These are phyloP conservation scores for Leucoptera coffeella DNA, from an alignment of 2,888 invertebrate species.

Conservation along the genomic window DNA sequence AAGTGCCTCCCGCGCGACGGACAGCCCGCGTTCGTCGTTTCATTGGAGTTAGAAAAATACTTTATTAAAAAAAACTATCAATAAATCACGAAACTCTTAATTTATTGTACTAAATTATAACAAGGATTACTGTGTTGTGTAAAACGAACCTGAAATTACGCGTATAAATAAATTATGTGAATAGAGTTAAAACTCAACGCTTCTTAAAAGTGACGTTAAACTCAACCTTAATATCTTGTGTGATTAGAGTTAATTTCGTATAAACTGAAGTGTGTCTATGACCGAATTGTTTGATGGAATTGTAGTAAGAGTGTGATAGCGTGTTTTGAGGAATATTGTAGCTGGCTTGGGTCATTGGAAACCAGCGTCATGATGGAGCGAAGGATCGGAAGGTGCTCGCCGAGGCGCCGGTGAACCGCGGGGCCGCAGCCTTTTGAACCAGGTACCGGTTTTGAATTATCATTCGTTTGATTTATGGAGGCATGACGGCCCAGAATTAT, in stretches of 20 bases:
- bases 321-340: constrained; percentile 9
- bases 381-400: constrained; percentile 25
- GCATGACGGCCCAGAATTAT: constrained; percentile 16
- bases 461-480: constrained; percentile 46
- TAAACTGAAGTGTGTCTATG: constrained; percentile 11
- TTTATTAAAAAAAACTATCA: constrained; percentile 15
- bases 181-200: constrained; percentile 35
- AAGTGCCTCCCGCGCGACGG: constrained; percentile 35
- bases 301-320: too few species aligned
- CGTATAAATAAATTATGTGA: constrained; percentile 52
- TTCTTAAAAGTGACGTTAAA: constrained; percentile 14
- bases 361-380: constrained; percentile 29
- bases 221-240: constrained; percentile 19
- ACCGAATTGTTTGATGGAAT: constrained; percentile 20
- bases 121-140: too few species aligned
- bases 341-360: constrained; percentile 17
- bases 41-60: too few species aligned
- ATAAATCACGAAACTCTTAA: constrained; percentile 40
- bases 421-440: constrained; percentile 40
- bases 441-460: constrained; percentile 51
- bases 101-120: too few species aligned
- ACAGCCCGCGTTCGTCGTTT: too few species aligned
- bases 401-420: constrained; percentile 32
- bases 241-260: constrained; percentile 17
- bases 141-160: too few species aligned